Base-by-base conservation (phyloP, 2,113 vertebrate species). In the Genyomyrus donnyi region DNA sequence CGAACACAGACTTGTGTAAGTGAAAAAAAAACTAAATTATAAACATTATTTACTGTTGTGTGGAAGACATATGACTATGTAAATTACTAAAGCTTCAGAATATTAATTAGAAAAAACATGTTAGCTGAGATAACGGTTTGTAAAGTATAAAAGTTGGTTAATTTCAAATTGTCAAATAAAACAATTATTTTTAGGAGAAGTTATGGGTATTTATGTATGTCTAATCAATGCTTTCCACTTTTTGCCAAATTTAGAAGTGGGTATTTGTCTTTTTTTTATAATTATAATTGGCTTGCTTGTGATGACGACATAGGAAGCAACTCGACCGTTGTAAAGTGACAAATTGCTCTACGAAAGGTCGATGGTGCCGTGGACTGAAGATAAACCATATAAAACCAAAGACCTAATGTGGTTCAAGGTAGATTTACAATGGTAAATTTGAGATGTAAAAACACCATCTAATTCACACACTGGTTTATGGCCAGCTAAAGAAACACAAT, bases 131-230 rank as follows among this genome's bases (percentile, higher is more conserved):
- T 39, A 80, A 42, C 42, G 35, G 74, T 39, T 80, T 42, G 74
- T 42, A 42, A 80, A 80, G 6, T 42, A 80, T 42, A 80, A 42
- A 42, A 80, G 74, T 80, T 80, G 74, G 31, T 19, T 80, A 80
- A 80, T 80, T 80, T 80, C 74, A 80, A 80, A 80, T 80, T 80
- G 5, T 80, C 74, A 42, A 80, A 80, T 39, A 80, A 39, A 80
- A 80, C 74, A 39, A 42, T 35, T 42, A 80, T 80, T 80, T 80
- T 80, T 42, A 77, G 74, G 74, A 80, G 74, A 42, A 80, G 35
- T 80, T 42, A 80, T 80, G 74, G 15, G 5, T 80, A 80, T 80
- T 42, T 80, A 39, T 80, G 74, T 80, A 19, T 39, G 31, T 80
- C 74, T 80, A 80, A 42, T 80, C 35, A 80, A 80, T 42, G 31